Evolutionary conservation across 2,888 invertebrate species (phyloP).

Genomic region (Lycophotia porphyrea): DNA sequence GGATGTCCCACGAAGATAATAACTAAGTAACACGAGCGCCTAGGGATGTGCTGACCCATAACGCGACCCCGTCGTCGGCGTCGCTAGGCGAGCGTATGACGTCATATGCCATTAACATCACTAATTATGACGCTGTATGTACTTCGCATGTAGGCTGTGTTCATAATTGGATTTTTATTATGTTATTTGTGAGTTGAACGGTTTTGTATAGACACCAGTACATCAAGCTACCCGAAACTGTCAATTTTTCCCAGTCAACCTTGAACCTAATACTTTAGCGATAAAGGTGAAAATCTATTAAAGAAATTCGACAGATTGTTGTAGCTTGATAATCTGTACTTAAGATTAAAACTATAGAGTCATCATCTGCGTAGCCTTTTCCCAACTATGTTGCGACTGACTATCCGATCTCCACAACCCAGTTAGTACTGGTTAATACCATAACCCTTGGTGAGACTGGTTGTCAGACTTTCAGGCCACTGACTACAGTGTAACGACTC

Average conservation of each 20-base stretch:
- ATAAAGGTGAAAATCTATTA: too few relatives aligned
- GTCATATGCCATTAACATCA: slow-evolving; percentile 53
- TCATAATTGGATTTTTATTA: slow-evolving; percentile 51
- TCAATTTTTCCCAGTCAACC: too few relatives aligned
- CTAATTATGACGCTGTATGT: slow-evolving; percentile 41
- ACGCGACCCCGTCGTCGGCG: slow-evolving; percentile 31
- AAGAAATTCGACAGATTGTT: too few relatives aligned
- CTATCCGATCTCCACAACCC: not conserved
- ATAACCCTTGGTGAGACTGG: not conserved
- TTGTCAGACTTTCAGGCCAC: not conserved
- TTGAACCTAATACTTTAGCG: too few relatives aligned
- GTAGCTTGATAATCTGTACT: not conserved
- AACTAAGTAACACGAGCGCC: slow-evolving; percentile 53
- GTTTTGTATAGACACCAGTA: slow-evolving; percentile 4
- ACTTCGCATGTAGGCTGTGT: slow-evolving; percentile 28
- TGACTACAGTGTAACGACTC: not conserved
- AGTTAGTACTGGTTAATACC: too few relatives aligned
- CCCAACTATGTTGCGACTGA: not conserved
- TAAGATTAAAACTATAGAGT: not conserved
- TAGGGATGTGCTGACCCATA: slow-evolving; percentile 52
- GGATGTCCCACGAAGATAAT: slow-evolving; percentile 50
- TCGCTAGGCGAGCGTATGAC: slow-evolving; percentile 48
- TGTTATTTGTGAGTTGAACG: slow-evolving; percentile 28
- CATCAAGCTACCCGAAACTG: too few relatives aligned
- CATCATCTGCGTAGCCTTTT: not conserved